Evolutionary conservation across 1,140 invertebrate species (phyloP).

Genomic region (Microplitis demolitor): DNA sequence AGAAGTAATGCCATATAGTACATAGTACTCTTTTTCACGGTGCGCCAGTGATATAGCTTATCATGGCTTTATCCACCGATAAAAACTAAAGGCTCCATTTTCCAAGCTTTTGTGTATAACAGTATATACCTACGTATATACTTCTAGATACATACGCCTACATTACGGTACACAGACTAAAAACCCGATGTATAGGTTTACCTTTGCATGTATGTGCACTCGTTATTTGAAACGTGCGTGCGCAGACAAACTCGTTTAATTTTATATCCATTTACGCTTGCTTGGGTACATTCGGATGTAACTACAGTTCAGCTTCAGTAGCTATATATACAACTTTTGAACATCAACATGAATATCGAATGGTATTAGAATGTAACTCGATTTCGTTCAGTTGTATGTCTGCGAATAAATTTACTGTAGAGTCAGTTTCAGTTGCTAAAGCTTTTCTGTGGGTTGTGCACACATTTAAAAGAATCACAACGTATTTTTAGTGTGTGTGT

Average conservation of each 20-base stretch:
- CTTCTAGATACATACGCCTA: background rate
- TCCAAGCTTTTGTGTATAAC: slow-evolving; percentile 44
- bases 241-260: slow-evolving; percentile 17
- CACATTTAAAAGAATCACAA: background rate
- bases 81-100: slow-evolving; percentile 57
- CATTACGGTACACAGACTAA: background rate
- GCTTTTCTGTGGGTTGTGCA: background rate
- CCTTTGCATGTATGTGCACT: background rate
- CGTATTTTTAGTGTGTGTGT: background rate
- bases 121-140: background rate
- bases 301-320: background rate
- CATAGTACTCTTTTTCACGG: slow-evolving; percentile 39
- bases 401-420: slow-evolving; percentile 9
- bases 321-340: background rate
- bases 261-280: slow-evolving; percentile 1
- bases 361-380: background rate
- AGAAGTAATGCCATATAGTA: background rate
- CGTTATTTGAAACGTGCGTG: slow-evolving; percentile 18
- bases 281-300: slow-evolving; percentile 10
- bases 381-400: background rate
- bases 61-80: slow-evolving; percentile 55
- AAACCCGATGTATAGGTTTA: background rate
- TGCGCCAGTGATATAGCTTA: slow-evolving; percentile 52
- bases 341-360: background rate
- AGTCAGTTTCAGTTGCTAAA: background rate